Evolutionary conservation across 1,140 invertebrate genomes (phyloP).

Genomic region (Latrodectus geometricus): DNA sequence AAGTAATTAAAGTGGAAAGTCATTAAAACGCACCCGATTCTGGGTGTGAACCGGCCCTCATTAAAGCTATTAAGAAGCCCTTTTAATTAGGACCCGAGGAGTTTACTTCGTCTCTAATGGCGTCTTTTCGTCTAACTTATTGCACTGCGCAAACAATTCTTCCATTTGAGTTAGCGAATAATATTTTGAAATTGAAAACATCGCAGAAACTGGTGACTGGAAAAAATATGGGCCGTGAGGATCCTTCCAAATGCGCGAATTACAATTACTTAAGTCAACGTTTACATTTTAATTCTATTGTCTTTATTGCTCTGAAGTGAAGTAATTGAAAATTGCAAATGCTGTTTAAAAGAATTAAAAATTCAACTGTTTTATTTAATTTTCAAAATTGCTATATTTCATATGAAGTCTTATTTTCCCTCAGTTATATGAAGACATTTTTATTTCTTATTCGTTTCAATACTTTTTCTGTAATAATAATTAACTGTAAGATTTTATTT

Average conservation of each 20-base stretch:
- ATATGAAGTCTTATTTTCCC: neutral
- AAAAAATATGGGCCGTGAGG: constrained; percentile 1
- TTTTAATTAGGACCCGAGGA: constrained; percentile 46
- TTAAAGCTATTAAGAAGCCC: constrained; percentile 46
- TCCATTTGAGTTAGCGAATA: constrained; percentile 22
- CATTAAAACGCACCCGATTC: constrained; percentile 36
- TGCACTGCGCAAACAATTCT: constrained; percentile 38
- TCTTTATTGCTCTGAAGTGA: neutral
- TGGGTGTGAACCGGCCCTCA: constrained; percentile 23
- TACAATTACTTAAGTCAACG: constrained; percentile 8
- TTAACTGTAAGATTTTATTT: too few species aligned
- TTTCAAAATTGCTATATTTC: neutral
- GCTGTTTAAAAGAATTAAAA: too few species aligned
- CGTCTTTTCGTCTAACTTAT: constrained; percentile 22
- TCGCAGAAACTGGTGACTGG: neutral
- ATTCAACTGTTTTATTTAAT: neutral
- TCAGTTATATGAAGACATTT: neutral
- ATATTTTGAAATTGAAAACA: neutral
- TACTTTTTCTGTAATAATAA: neutral
- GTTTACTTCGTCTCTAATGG: constrained; percentile 22
- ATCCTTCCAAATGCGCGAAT: constrained; percentile 16
- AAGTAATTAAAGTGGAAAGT: constrained; percentile 48
- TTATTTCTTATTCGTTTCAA: neutral
- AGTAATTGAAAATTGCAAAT: too few species aligned
- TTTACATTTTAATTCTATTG: neutral